phyloP scores from a whole-genome alignment of 1,140 invertebrate species.

The Ditylenchus dipsaci region DNA sequence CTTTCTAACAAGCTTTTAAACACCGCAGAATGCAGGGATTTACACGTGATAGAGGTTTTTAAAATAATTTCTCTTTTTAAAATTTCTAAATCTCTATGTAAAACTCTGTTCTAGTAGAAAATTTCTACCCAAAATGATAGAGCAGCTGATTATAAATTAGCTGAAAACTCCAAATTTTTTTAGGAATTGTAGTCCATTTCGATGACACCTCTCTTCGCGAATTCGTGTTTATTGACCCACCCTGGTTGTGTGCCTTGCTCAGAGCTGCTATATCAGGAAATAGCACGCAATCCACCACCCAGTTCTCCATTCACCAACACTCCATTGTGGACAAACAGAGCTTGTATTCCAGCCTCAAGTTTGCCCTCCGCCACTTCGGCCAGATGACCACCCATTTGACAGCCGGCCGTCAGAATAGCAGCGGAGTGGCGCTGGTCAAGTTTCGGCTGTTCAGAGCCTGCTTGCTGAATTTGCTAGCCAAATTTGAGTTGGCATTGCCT shows the following conservation, averaged over 20 bases:
- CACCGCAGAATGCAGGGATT: too few relatives aligned
- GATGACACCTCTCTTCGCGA: constrained; percentile 91
- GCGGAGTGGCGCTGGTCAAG: not conserved
- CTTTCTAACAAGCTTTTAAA: too few relatives aligned
- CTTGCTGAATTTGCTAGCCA: constrained; percentile 81
- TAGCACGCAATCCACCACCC: not conserved
- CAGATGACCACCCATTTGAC: constrained; percentile 1
- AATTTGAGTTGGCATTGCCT: constrained; percentile 94
- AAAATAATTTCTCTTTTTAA: too few relatives aligned
- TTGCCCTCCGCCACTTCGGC: constrained; percentile 13
- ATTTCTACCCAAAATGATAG: too few relatives aligned
- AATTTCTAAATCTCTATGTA: too few relatives aligned
- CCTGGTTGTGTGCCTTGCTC: constrained; percentile 96
- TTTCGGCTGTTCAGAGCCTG: constrained; percentile 69
- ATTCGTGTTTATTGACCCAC: constrained; percentile 88
- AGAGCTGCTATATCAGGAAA: constrained; percentile 60
- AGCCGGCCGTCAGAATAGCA: not conserved
- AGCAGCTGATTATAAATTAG: too few relatives aligned
- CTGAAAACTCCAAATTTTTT: not conserved
- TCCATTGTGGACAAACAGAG: constrained; percentile 7
- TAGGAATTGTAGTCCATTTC: constrained; percentile 84
- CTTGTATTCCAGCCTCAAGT: constrained; percentile 34
- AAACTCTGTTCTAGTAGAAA: too few relatives aligned
- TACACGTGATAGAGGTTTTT: too few relatives aligned
- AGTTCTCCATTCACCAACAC: constrained; percentile 1